Conservation (phyloP, 2,113 vertebrate genomes). For the Prionailurus viverrinus region DNA sequence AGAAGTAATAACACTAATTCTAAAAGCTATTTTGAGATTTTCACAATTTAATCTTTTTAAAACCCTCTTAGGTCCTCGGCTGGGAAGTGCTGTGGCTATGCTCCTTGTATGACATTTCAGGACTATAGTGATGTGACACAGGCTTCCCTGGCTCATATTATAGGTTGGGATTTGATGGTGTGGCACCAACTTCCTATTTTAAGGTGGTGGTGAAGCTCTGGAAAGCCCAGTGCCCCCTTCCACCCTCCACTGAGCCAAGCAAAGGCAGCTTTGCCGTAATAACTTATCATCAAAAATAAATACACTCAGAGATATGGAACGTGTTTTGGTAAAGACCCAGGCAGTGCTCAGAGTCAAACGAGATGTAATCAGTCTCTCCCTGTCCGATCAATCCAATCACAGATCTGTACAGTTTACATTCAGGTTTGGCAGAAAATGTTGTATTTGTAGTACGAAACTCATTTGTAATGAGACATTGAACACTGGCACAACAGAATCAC, state of each 20-base stretch:
- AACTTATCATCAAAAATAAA: constrained; percentile 8
- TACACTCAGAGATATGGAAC: constrained; percentile 13
- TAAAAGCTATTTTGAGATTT: background rate
- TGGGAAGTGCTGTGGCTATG: background rate
- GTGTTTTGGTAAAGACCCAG: constrained; percentile 46
- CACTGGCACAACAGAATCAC: background rate
- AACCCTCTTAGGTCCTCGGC: background rate
- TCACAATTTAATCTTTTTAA: constrained; percentile 43
- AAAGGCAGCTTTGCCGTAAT: background rate
- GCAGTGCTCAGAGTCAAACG: background rate
- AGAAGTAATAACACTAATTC: background rate
- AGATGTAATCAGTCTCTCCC: background rate
- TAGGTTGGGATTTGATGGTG: background rate
- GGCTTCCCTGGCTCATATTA: background rate
- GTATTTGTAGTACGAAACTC: background rate
- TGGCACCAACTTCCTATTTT: constrained; percentile 8
- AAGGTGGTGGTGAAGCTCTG: background rate
- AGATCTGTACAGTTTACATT: background rate
- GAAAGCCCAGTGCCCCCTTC: background rate
- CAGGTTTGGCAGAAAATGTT: background rate
- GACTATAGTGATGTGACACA: background rate
- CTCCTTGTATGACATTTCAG: background rate
- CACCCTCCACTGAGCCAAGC: background rate
- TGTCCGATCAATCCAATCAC: background rate
- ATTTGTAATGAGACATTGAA: background rate